phyloP scores from a whole-genome alignment of 2,113 vertebrate species.

The Aspidoscelis tigris region DNA sequence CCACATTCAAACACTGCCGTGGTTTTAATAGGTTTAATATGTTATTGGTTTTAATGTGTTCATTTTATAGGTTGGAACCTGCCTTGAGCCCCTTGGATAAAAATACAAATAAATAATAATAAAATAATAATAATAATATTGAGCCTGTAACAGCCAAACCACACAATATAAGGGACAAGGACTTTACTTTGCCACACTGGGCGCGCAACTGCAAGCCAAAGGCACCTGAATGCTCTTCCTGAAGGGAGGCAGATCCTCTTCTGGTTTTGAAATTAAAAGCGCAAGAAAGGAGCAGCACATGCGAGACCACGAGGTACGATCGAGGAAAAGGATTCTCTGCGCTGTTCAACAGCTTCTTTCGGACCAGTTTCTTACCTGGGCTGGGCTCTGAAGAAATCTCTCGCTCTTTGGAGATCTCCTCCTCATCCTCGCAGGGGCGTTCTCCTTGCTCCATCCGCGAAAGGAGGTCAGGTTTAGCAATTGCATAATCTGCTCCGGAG shows the following conservation, averaged over 20 bases:
- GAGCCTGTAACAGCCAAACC: no score
- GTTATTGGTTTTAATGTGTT: no score
- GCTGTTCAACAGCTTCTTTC: not conserved
- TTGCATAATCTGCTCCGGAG: conserved; percentile 62
- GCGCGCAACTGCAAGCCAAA: not conserved
- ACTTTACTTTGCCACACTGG: not conserved
- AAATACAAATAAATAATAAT: no score
- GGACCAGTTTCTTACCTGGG: conserved; percentile 55
- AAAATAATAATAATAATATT: no score
- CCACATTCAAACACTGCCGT: no score
- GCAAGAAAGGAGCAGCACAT: not conserved
- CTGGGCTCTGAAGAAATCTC: conserved; percentile 63
- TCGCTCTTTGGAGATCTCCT: conserved; percentile 60
- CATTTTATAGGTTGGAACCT: no score
- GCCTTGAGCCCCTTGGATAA: no score
- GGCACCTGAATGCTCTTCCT: no score
- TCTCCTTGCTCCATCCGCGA: conserved; percentile 70
- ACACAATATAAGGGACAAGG: no score
- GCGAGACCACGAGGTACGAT: not conserved
- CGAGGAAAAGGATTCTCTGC: not conserved
- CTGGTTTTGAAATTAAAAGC: not conserved
- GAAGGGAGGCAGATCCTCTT: not conserved
- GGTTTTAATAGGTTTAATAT: no score
- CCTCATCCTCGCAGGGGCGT: conserved; percentile 29
- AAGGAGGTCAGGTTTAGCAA: conserved; percentile 72